A percentile compares a stretch with the other conserved stretches of the same genome.
These are phyloP conservation scores for Glaucidium brasilianum DNA, from an alignment of 2,113 vertebrate species.

Conservation along the genomic window DNA sequence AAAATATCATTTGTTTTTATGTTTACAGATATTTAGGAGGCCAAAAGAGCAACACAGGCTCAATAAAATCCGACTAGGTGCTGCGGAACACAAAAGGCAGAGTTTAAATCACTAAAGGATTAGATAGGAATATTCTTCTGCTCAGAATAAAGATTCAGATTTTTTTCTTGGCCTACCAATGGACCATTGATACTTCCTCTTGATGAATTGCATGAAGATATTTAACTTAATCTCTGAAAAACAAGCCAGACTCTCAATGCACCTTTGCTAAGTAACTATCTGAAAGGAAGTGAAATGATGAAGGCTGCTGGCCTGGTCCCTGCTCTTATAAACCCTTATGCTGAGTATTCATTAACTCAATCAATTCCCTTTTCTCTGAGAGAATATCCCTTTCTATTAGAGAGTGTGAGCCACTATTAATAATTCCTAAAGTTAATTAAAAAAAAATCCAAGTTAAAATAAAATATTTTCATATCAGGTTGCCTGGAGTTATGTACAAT, in stretches of 20 bases:
- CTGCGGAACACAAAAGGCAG: background rate
- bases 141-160: background rate
- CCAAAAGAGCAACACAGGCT: background rate
- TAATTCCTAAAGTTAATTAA: background rate
- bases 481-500: background rate
- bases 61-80: background rate
- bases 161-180: background rate
- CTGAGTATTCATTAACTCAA: background rate
- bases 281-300: background rate
- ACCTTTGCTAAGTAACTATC: background rate
- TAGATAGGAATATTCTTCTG: background rate
- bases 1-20: background rate
- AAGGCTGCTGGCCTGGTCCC: background rate
- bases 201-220: background rate
- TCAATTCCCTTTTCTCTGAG: background rate
- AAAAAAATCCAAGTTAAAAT: background rate
- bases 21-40: background rate
- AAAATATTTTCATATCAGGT: background rate
- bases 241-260: background rate
- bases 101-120: constrained; percentile 4
- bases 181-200: constrained; percentile 14
- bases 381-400: background rate
- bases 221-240: constrained; percentile 29
- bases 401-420: background rate
- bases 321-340: background rate